Percentiles rank a stretch among this genome's conserved stretches.
Evolutionary conservation across 2,113 vertebrate species (phyloP).

Genomic region (Accipiter virgatus): DNA sequence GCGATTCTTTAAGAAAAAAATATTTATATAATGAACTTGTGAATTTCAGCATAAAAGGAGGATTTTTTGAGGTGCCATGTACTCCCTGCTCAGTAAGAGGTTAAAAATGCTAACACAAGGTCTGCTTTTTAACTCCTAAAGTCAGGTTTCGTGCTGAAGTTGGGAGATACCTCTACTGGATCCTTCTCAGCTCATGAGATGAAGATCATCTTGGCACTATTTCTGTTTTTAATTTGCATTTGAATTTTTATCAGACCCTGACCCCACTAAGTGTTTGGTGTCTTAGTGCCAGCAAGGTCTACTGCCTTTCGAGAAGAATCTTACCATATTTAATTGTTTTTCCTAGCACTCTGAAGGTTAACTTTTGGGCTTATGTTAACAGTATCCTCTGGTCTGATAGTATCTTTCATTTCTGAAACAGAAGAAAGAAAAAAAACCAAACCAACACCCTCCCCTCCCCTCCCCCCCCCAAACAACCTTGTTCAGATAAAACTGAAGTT

Average conservation of each 20-base stretch:
- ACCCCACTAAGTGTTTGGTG: not conserved
- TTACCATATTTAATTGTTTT: not conserved
- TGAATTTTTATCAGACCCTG: not conserved
- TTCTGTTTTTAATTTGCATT: not conserved
- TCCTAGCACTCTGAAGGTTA: not conserved
- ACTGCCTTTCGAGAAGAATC: not conserved
- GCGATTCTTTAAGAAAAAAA: not conserved
- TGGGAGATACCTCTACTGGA: not conserved
- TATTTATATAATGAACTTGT: not conserved
- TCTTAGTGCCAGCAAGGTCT: not conserved
- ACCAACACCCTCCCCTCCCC: too few relatives aligned
- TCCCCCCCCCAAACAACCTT: too few relatives aligned
- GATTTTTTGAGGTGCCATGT: not conserved
- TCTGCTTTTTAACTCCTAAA: not conserved
- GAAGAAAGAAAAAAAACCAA: not conserved
- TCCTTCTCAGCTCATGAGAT: not conserved
- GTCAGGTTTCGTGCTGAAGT: not conserved
- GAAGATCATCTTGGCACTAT: not conserved
- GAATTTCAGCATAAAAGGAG: not conserved
- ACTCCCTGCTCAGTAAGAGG: not conserved
- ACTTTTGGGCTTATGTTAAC: not conserved
- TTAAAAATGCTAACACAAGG: not conserved
- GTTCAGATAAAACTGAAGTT: not conserved
- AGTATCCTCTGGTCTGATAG: not conserved
- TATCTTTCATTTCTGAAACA: not conserved